Base-by-base conservation (phyloP, 2,797 vertebrate species). In the Oryzias dopingdopingensis region DNA sequence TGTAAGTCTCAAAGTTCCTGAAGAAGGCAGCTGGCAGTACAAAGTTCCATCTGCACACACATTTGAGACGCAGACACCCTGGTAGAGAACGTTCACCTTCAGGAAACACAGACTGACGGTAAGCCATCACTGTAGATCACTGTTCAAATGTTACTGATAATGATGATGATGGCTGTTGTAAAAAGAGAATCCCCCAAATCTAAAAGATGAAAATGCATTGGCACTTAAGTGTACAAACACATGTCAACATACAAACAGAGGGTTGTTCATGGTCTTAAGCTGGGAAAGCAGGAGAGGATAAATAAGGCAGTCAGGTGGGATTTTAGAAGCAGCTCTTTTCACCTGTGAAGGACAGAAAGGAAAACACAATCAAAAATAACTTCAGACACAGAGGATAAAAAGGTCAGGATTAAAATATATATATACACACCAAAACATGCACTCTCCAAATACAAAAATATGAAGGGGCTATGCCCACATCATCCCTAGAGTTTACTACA, bases 1-100 rank as follows among this genome's bases (percentile, higher is more conserved):
- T 7, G 40, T 76, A 29, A 98, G 93, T 72, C 90, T 93, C 44
- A 86, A 82, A 16, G 89, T 88, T 61, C 96, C 96, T 82, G 93
- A 92, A 41, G 91, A 96, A 4, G 94, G 95, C 49, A 99, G 85
- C 77, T 95, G 95, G 77, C 96, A 98, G 83, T 90, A 94, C 7
- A 98, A 81, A 13, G 88, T 93, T 64, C 96, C 95, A 1, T 99
- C 93, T 20, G 93, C 90, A 68, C 87, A 92, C 65, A 98, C 93
- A 47, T 92, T 93, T 52, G 95, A 95, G 76, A 99, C 93, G 68
- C 66, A 87, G 51, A 96, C 93, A 0, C 93, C 88, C 17, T 83
- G 84, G 72, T 94, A 95, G 4, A 85, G 77, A 2, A 81, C 84
- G 61, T 93, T 92, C 5, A 91, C 89, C 97, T 99, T 67, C 15